Evolutionary conservation across 2,888 invertebrate species (phyloP).

Genomic region (Uloborus plumipes): DNA sequence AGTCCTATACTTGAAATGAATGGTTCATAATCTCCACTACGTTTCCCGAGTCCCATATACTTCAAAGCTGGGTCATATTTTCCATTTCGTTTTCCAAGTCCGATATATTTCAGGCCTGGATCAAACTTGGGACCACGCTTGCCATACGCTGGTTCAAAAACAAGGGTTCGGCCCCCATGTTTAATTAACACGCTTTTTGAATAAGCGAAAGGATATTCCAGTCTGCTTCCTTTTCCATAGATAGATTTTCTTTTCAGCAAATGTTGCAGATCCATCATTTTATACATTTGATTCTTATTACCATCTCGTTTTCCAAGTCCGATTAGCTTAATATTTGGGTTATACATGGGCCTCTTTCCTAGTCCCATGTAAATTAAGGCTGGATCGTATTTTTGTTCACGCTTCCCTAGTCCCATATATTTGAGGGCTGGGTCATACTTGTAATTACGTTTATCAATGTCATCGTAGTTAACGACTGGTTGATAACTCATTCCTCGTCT

Average conservation of each 20-base stretch:
- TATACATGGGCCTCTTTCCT: not conserved
- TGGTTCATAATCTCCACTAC: not conserved
- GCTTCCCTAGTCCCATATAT: constrained; percentile 51
- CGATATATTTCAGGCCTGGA: constrained; percentile 24
- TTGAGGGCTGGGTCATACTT: constrained; percentile 53
- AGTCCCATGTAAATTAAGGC: not conserved
- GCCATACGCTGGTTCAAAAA: too few relatives aligned
- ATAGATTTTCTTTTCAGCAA: constrained; percentile 13
- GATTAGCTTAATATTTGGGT: constrained; percentile 19
- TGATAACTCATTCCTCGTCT: too few relatives aligned
- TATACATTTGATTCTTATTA: constrained; percentile 30
- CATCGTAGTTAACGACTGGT: too few relatives aligned
- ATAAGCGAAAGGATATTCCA: constrained; percentile 17
- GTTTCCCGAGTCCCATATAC: constrained; percentile 49
- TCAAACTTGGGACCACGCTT: constrained; percentile 8
- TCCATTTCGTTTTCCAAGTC: constrained; percentile 11
- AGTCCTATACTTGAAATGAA: constrained; percentile 5
- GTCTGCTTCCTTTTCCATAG: constrained; percentile 21
- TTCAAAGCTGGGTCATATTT: constrained; percentile 44
- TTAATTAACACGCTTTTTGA: constrained; percentile 13
- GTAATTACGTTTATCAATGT: constrained; percentile 1
- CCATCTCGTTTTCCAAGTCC: constrained; percentile 15
- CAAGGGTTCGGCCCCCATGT: constrained; percentile 16
- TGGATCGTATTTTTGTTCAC: constrained; percentile 15
- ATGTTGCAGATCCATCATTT: constrained; percentile 48